Evolutionary conservation across 2,888 invertebrate species (phyloP), one percentile per base, ranked within the genome.

Genomic region (Seira ritae): DNA sequence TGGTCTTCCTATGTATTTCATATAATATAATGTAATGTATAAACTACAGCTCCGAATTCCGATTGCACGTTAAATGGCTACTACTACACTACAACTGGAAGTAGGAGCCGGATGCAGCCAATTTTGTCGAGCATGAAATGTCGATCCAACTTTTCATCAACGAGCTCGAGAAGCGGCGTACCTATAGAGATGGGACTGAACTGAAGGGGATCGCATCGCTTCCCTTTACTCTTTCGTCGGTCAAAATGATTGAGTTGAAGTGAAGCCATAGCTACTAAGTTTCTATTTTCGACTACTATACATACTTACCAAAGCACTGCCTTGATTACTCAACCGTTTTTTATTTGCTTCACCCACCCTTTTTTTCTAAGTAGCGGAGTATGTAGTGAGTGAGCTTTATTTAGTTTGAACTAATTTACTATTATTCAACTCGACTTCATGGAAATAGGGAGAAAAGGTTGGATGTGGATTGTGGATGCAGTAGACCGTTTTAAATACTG

Each of bases 121-220:
- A 80, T 80, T 80, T 80, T 80, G 55, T 73, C 80, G 55, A 73
- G 73, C 80, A 73, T 80, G 73, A 80, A 80, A 80, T 73, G 80
- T 73, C 80, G 80, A 80, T 73, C 73, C 80, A 22, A 68, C 60
- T 79, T 72, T 79, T 68, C 80, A 80, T 67, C 79, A 60, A 60
- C 4, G 66, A 67, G 42, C 76, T 66, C 22, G 55, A 42, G 24
- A 37, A 8, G 12, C 12, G 42, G 6, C n/a, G n/a, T n/a, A n/a
- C n/a, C n/a, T 8, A 12, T 42, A 42, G 42, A 12, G 42, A 42
- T 4, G 12, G 12, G 12, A 12, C 12, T 12, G 42, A 8, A 42
- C 42, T 42, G 42, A 42, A n/a, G n/a, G n/a, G 42, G 12, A 12
- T 42, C 42, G 12, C 4, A 12, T 42, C 42, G 12, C 42, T 42